A percentile compares a stretch with the other conserved stretches of the same genome.
These are phyloP conservation scores for Hypomecis punctinalis DNA, from an alignment of 2,888 invertebrate species.

Conservation along the genomic window DNA sequence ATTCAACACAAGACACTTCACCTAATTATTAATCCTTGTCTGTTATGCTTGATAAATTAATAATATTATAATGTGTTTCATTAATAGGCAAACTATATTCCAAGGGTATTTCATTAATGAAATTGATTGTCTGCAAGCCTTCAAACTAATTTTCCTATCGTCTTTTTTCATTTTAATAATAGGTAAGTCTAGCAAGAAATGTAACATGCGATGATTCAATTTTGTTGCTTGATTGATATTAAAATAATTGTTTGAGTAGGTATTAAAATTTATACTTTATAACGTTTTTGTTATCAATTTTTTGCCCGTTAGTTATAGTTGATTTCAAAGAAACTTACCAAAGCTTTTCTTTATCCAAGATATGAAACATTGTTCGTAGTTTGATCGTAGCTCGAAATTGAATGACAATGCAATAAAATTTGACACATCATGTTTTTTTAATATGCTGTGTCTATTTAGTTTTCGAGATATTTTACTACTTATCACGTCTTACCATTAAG, in stretches of 20 bases:
- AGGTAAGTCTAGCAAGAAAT: not conserved
- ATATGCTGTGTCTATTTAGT: not conserved
- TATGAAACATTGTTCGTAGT: no score
- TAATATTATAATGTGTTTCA: not conserved
- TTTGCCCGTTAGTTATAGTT: not conserved
- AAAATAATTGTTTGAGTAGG: not conserved
- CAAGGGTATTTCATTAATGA: not conserved
- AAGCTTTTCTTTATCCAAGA: no score
- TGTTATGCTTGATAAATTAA: not conserved
- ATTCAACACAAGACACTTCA: not conserved
- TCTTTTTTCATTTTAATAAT: not conserved
- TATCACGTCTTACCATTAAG: no score
- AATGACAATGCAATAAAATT: not conserved
- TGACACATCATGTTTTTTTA: not conserved
- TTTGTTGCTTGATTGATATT: not conserved
- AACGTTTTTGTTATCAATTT: not conserved
- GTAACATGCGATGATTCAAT: not conserved
- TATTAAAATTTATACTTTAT: not conserved
- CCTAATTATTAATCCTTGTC: not conserved
- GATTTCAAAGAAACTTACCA: no score
- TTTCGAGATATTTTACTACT: no score
- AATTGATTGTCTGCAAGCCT: constrained; percentile 1
- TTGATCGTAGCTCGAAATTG: not conserved
- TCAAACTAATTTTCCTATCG: not conserved
- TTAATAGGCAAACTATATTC: not conserved